Percentiles rank a stretch among this genome's conserved stretches.
Evolutionary conservation across 2,797 vertebrate genomes (phyloP).

Genomic region (Dicrostonyx torquatus): DNA sequence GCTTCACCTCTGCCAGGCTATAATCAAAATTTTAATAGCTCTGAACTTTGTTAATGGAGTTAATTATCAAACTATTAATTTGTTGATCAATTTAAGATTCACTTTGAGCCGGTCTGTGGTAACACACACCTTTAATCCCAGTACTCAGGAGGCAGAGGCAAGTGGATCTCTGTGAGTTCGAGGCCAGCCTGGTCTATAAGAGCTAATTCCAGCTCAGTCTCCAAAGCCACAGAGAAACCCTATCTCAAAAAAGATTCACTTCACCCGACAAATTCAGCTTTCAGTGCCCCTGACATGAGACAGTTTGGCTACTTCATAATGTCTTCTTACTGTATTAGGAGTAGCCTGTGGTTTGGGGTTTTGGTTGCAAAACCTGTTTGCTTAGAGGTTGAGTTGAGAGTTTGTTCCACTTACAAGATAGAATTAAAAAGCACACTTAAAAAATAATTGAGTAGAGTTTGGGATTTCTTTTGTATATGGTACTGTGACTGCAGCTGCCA

Average conservation of each 20-base stretch:
- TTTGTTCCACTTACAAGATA: constrained; percentile 25
- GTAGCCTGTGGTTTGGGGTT: not conserved
- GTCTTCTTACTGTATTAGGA: not conserved
- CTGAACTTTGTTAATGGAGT: constrained; percentile 29
- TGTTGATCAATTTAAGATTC: not conserved
- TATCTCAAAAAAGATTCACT: too few species aligned
- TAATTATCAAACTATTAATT: not conserved
- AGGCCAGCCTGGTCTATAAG: too few species aligned
- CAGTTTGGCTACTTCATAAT: not conserved
- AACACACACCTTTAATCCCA: too few species aligned
- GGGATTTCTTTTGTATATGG: not conserved
- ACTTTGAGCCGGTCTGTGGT: too few species aligned
- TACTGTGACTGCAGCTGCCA: not conserved
- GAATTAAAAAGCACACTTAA: not conserved
- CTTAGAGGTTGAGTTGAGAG: not conserved
- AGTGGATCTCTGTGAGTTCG: too few species aligned
- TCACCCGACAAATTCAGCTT: not conserved
- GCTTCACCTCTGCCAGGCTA: not conserved
- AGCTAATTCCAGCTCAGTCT: too few species aligned
- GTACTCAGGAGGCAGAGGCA: too few species aligned
- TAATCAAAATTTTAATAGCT: not conserved
- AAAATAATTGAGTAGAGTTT: not conserved
- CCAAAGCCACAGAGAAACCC: too few species aligned
- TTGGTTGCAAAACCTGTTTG: not conserved
- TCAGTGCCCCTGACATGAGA: not conserved